Evolutionary conservation across 1,140 invertebrate genomes (phyloP).

Genomic region (Choristoneura fumiferana): DNA sequence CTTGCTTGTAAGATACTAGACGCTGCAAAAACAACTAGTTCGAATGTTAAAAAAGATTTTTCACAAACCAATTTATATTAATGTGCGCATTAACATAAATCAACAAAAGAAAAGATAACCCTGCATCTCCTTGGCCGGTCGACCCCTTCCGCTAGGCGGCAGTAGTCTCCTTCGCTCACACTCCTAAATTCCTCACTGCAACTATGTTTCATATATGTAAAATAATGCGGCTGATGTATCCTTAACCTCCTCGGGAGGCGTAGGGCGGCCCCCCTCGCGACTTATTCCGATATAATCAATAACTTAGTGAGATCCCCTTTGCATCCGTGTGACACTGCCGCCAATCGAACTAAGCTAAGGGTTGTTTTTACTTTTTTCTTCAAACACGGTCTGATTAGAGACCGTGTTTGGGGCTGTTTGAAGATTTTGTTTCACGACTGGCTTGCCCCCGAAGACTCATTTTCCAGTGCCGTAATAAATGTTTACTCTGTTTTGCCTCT

Average conservation of each 20-base stretch:
- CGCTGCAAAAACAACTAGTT: no score
- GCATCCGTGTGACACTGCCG: constrained; percentile 75
- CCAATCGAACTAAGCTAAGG: constrained; percentile 64
- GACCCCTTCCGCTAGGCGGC: constrained; percentile 7
- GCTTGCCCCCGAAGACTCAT: constrained; percentile 48
- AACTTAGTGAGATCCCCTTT: constrained; percentile 78
- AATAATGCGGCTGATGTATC: constrained; percentile 74
- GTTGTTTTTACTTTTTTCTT: constrained; percentile 62
- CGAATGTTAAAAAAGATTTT: no score
- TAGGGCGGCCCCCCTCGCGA: constrained; percentile 50
- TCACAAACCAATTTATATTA: no score
- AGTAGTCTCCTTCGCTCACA: constrained; percentile 20
- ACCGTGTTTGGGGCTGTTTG: constrained; percentile 49
- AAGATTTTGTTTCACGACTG: constrained; percentile 60
- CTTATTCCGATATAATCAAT: constrained; percentile 78
- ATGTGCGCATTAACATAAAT: constrained; percentile 14
- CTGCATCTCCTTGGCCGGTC: constrained; percentile 1
- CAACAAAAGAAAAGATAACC: constrained; percentile 18
- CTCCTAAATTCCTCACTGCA: constrained; percentile 55
- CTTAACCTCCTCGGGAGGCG: constrained; percentile 44
- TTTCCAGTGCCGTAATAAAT: constrained; percentile 44
- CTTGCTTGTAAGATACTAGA: no score
- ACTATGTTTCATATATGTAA: constrained; percentile 76
- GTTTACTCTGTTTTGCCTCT: constrained; percentile 39
- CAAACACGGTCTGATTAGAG: constrained; percentile 73